Evolutionary conservation across 2,888 invertebrate species (phyloP).

Genomic region (Papilio demoleus): DNA sequence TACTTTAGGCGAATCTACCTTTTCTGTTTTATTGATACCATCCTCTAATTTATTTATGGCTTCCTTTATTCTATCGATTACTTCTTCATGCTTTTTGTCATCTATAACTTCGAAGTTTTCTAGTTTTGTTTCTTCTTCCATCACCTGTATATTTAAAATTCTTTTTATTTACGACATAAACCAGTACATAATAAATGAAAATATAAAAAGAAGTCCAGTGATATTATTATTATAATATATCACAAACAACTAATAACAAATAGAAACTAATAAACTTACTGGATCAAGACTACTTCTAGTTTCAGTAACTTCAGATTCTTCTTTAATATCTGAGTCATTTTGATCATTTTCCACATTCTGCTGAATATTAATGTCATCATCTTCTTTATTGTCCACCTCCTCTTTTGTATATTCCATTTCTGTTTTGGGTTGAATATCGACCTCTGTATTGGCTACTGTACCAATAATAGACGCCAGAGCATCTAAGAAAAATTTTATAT

Average conservation of each 20-base stretch:
- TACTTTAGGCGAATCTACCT: slow-evolving; percentile 50
- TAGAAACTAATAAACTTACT: slow-evolving; percentile 36
- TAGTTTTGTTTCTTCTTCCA: slow-evolving; percentile 65
- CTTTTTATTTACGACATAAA: slow-evolving; percentile 32
- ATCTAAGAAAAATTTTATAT: slow-evolving; percentile 53
- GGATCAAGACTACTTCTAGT: slow-evolving; percentile 49
- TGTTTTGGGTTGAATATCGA: slow-evolving; percentile 26
- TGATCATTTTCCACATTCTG: slow-evolving; percentile 29
- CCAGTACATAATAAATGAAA: background rate
- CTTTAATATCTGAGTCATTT: slow-evolving; percentile 26
- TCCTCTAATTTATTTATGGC: slow-evolving; percentile 73
- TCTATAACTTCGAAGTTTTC: slow-evolving; percentile 71
- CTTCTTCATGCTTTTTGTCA: slow-evolving; percentile 63
- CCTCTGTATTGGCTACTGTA: slow-evolving; percentile 50
- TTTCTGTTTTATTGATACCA: slow-evolving; percentile 58
- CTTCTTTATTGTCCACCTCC: background rate
- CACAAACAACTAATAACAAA: too few relatives aligned
- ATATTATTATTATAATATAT: too few relatives aligned
- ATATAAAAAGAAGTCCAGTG: too few relatives aligned
- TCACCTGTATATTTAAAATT: slow-evolving; percentile 53
- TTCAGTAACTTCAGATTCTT: slow-evolving; percentile 49
- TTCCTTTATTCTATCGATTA: slow-evolving; percentile 73
- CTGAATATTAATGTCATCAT: background rate
- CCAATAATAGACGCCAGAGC: slow-evolving; percentile 77
- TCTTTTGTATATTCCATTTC: background rate